Evolutionary conservation across 2,113 vertebrate genomes (phyloP).

Genomic region (Campylorhamphus procurvoides): DNA sequence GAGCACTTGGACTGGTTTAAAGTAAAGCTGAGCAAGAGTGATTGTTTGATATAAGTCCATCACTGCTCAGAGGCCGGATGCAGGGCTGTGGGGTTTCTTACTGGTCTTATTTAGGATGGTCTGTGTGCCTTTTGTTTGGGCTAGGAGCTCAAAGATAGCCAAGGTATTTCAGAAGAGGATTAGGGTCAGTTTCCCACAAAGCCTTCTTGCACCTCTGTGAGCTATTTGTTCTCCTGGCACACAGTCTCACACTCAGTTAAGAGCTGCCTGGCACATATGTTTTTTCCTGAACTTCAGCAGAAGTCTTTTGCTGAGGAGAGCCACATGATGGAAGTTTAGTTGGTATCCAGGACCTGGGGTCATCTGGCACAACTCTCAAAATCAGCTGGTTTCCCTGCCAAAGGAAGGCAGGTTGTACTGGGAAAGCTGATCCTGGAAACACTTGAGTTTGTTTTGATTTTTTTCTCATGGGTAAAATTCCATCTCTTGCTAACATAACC

Average conservation of each 20-base stretch:
- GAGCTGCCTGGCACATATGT: background rate
- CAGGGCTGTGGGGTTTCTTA: background rate
- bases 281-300: background rate
- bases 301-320: background rate
- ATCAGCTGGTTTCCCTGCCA: constrained; percentile 8
- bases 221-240: background rate
- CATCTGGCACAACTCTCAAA: constrained; percentile 3
- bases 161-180: background rate
- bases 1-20: background rate
- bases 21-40: background rate
- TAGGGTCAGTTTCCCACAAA: background rate
- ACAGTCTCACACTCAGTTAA: background rate
- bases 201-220: background rate
- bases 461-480: background rate
- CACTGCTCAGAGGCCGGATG: background rate
- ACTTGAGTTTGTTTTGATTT: background rate
- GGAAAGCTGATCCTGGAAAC: background rate
- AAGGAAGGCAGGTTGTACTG: constrained; percentile 1
- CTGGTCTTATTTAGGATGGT: background rate
- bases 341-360: background rate
- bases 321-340: background rate
- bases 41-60: background rate
- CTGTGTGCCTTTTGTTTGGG: background rate
- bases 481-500: background rate
- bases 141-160: background rate